Base-by-base conservation (phyloP, 2,797 vertebrate species). In the Malacoraja senta region DNA sequence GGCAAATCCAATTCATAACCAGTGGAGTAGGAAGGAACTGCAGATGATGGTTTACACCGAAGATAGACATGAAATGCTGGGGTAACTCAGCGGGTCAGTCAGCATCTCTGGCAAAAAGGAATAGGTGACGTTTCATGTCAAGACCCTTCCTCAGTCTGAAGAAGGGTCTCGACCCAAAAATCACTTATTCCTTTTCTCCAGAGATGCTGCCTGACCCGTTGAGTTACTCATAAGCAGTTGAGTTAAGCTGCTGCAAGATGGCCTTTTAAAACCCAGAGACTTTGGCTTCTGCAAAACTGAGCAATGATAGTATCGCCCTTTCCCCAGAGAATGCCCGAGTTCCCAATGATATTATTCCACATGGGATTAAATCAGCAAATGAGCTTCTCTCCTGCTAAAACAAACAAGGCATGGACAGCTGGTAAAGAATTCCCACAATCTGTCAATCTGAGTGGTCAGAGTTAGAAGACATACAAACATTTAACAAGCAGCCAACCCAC, bases 401-500 rank as follows among this genome's bases (percentile, higher is more conserved):
- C 26, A n/a, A 92, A 76, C 17, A 26, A 32, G 21, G 7, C 88
- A 91, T 35, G 26, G 38, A 58, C 26, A 76, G 24, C 35, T 92
- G 38, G 71, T 76, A 15, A 15, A 58, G 38, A 24, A 76, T 53
- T 72, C 71, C 38, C 90, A 92, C 35, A 88, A 88, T 88, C 63
- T 92, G 68, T 29, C 19, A 26, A 26, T 74, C 68, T 74, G 12
- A 29, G 24, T 91, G 68, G 90, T 58, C 90, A 92, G 58, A 76
- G 90, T 72, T 32, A 63, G 29, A 86, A 84, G 83, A 63, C 63
- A 68, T 68, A 35, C n/a, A 68, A 88, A 68, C 84, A 88, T 61
- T 88, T 88, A 88, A 88, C n/a, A 21, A 68, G n/a, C 61, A 84
- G 84, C 61, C 61, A 68, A 32, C n/a, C 84, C 84, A 88, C n/a